Conservation (phyloP, 2,888 invertebrate species). For the Ferrisia virgata region DNA sequence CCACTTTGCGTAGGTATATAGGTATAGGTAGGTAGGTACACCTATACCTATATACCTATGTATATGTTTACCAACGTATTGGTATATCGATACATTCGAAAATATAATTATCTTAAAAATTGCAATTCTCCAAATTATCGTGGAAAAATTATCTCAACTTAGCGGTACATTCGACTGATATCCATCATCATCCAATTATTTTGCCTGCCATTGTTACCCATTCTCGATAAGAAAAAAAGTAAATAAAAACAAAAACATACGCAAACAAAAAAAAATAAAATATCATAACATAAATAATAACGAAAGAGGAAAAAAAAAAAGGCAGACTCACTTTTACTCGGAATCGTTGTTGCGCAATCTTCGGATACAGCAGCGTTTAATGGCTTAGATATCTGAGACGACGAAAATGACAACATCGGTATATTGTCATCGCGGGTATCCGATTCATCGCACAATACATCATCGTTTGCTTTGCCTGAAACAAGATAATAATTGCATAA, state of each 20-base stretch:
- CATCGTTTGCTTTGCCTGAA: neutral
- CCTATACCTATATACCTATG: neutral
- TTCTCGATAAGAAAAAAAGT: neutral
- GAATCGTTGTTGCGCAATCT: slow-evolving; percentile 18
- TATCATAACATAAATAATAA: neutral
- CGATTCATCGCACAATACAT: neutral
- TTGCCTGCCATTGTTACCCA: neutral
- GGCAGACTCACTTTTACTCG: slow-evolving; percentile 17
- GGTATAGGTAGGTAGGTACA: no score
- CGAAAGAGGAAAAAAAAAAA: neutral
- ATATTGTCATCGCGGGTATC: slow-evolving; percentile 2
- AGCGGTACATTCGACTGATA: no score
- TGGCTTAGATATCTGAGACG: neutral
- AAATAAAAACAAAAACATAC: neutral
- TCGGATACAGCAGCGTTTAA: neutral
- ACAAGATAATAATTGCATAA: slow-evolving; percentile 9
- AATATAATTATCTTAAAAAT: neutral
- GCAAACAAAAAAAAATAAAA: no score
- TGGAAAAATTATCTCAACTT: neutral
- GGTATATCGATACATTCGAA: neutral
- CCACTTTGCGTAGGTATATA: no score
- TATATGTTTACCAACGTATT: neutral
- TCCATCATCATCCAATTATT: neutral
- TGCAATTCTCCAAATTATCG: neutral
- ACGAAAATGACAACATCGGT: slow-evolving; percentile 6